Conservation (phyloP, 2,888 invertebrate genomes). For the Alcis repandata region DNA sequence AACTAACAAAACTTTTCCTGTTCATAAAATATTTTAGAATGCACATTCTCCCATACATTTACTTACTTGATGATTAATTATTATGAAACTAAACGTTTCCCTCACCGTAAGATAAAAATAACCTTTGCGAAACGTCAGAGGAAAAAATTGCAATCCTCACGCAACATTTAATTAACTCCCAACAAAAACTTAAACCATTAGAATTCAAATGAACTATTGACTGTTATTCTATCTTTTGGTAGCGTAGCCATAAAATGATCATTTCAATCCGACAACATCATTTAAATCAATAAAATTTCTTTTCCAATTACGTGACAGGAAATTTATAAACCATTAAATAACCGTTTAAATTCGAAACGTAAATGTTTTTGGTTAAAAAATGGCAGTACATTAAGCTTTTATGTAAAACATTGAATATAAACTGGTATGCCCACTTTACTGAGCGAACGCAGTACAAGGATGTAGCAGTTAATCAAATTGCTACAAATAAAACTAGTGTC, state of each 20-base stretch:
- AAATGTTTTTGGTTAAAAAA: constrained; percentile 45
- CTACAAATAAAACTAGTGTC: background rate
- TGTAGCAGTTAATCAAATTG: constrained; percentile 1
- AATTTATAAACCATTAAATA: constrained; percentile 36
- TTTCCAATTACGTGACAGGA: constrained; percentile 38
- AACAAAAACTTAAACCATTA: background rate
- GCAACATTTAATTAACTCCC: background rate
- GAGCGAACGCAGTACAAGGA: constrained; percentile 45
- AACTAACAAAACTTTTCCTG: background rate
- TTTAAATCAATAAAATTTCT: constrained; percentile 40
- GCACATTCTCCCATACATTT: background rate
- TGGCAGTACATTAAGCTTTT: constrained; percentile 66
- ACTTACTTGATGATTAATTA: background rate
- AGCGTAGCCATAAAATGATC: constrained; percentile 22
- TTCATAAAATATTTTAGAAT: background rate
- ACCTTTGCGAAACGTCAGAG: constrained; percentile 7
- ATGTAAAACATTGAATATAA: constrained; percentile 62
- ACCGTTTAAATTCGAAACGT: constrained; percentile 22
- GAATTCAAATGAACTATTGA: background rate
- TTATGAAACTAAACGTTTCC: constrained; percentile 11
- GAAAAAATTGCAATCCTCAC: constrained; percentile 4
- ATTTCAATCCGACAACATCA: constrained; percentile 24
- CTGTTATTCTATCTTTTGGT: constrained; percentile 10
- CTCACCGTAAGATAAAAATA: constrained; percentile 6
- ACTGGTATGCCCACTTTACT: constrained; percentile 51